phyloP scores from a whole-genome alignment of 2,888 invertebrate species.

The Limnephilus lunatus region DNA sequence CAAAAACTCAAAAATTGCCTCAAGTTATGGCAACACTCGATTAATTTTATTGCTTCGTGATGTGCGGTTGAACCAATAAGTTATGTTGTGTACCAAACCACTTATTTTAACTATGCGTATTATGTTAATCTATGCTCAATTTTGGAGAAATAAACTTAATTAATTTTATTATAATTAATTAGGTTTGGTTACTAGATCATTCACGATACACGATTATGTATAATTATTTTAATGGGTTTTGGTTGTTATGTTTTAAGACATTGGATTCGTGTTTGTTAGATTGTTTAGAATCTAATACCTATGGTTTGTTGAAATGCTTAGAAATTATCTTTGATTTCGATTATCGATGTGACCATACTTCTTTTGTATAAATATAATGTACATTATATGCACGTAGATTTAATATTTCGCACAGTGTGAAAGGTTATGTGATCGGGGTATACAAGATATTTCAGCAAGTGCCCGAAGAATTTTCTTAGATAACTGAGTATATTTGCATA shows the following conservation, averaged over 20 bases:
- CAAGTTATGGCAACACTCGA: slow-evolving; percentile 48
- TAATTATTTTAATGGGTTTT: not conserved
- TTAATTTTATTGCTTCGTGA: slow-evolving; percentile 58
- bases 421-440: not conserved
- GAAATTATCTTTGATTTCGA: not conserved
- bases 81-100: not conserved
- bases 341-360: not conserved
- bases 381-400: not conserved
- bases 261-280: no score
- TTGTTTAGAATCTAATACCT: not conserved
- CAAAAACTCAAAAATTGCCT: slow-evolving; percentile 32
- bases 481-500: no score
- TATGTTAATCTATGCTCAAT: not conserved
- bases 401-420: not conserved
- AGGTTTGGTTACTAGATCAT: not conserved
- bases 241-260: not conserved
- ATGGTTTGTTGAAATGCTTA: not conserved
- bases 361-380: not conserved
- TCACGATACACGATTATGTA: not conserved
- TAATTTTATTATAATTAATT: not conserved
- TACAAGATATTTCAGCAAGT: no score
- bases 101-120: not conserved
- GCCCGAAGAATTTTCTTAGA: no score
- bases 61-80: slow-evolving; percentile 57
- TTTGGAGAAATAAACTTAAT: not conserved